These are phyloP conservation scores for Sebastes itinus DNA, from an alignment of 2,797 vertebrate species.

Conservation along the genomic window DNA sequence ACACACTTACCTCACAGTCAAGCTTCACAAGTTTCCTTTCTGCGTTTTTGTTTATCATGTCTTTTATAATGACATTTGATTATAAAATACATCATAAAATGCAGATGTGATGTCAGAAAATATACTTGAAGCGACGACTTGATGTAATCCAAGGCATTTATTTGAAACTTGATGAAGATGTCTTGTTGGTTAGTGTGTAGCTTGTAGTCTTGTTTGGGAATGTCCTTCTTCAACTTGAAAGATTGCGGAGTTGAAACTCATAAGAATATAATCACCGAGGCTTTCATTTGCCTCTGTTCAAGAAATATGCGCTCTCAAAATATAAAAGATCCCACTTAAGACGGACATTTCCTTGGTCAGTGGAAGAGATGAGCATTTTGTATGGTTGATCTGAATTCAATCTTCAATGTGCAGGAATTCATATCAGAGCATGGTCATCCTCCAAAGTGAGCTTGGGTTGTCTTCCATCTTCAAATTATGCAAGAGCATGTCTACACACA, in stretches of 20 bases:
- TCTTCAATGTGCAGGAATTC: slow-evolving; percentile 24
- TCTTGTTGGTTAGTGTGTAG: slow-evolving; percentile 16
- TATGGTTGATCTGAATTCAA: slow-evolving; percentile 10
- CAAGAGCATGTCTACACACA: slow-evolving; percentile 13
- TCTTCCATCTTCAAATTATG: slow-evolving; percentile 46
- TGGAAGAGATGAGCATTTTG: slow-evolving; percentile 16
- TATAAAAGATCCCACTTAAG: neutral
- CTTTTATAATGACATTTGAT: slow-evolving; percentile 24
- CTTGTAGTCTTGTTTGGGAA: slow-evolving; percentile 16
- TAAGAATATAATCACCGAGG: slow-evolving; percentile 14
- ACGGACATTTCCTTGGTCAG: slow-evolving; percentile 14
- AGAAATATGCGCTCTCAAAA: slow-evolving; percentile 12
- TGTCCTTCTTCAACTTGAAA: slow-evolving; percentile 16
- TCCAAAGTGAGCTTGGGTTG: neutral
- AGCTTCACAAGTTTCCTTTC: neutral
- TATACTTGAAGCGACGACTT: slow-evolving; percentile 10
- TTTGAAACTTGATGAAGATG: slow-evolving; percentile 12
- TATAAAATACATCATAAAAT: slow-evolving; percentile 48
- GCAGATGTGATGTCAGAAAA: slow-evolving; percentile 6
- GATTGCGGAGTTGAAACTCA: neutral
- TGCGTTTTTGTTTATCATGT: slow-evolving; percentile 27
- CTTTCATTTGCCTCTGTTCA: slow-evolving; percentile 23
- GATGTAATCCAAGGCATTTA: neutral
- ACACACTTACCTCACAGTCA: slow-evolving; percentile 58
- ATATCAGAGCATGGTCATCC: slow-evolving; percentile 2